These are phyloP conservation scores for Neodontobutis hainanensis DNA, from an alignment of 2,113 vertebrate genomes.

Conservation along the genomic window DNA sequence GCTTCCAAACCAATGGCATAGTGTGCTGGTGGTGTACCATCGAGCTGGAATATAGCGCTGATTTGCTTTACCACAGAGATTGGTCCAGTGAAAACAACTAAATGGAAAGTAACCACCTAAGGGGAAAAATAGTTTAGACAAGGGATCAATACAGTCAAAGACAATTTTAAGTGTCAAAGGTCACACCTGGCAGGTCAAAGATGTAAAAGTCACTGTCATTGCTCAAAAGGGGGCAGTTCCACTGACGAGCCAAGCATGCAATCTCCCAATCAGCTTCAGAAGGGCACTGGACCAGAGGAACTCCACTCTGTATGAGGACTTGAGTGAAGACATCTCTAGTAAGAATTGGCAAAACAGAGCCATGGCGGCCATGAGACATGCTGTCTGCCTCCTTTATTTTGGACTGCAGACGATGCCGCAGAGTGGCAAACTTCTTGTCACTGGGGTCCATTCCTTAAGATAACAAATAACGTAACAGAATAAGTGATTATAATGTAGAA, in stretches of 20 bases:
- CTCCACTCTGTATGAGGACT: conserved; percentile 76
- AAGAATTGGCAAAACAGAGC: conserved; percentile 84
- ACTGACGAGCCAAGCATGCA: conserved; percentile 87
- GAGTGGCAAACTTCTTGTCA: conserved; percentile 86
- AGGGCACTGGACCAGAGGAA: conserved; percentile 87
- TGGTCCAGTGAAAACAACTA: conserved; percentile 86
- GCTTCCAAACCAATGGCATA: conserved; percentile 82
- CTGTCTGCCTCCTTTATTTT: conserved; percentile 83
- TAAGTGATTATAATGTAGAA: neutral
- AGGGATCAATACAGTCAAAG: neutral
- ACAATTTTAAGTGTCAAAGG: conserved; percentile 1
- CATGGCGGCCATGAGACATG: conserved; percentile 78
- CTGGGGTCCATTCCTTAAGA: conserved; percentile 82
- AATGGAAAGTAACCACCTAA: conserved; percentile 86
- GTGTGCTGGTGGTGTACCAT: conserved; percentile 74
- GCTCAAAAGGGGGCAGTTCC: conserved; percentile 89
- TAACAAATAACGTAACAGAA: neutral
- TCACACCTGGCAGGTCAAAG: conserved; percentile 85
- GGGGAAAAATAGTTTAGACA: conserved; percentile 13
- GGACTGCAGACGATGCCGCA: conserved; percentile 81
- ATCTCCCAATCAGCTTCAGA: conserved; percentile 92
- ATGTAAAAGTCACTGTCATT: conserved; percentile 95
- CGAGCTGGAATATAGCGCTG: conserved; percentile 81
- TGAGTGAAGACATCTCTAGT: conserved; percentile 85
- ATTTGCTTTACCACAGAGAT: conserved; percentile 57